Base-by-base conservation (phyloP, 2,113 vertebrate species). In the Podarcis raffonei region DNA sequence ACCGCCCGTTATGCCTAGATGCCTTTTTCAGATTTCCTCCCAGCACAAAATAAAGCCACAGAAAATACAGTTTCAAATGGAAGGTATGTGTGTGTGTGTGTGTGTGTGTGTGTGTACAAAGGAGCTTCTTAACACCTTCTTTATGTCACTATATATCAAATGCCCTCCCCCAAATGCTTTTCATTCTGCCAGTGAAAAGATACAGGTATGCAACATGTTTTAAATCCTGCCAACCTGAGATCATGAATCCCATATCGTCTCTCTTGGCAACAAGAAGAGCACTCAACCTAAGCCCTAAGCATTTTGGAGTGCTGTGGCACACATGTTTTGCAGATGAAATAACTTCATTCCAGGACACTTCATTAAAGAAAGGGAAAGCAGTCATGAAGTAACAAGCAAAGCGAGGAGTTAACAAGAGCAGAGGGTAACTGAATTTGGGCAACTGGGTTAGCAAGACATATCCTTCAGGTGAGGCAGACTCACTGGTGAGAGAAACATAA, bases 401-500 rank as follows among this genome's bases (percentile, higher is more conserved):
- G 9, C 2, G 25, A 83, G 32, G 4, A 20, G 13, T 83, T 68
- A 69, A 20, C 15, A 39, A 57, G 35, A 62, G 32, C 15, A 59
- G 68, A 11, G 12, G 35, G 62, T 39, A 25, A 72, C 25, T 59
- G 48, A n/a, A 20, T 48, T 74, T 42, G 53, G 37, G 30, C 27
- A 83, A 83, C 20, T 66, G 57, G 37, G 53, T 72, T 83, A 88
- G 32, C 83, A 66, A 83, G 71, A 35, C 59, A 32, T 30, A 9
- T 62, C 13, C 30, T 82, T 87, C 32, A 74, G 53, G 53, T 27
- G 53, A 30, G 68, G 2, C 25, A 76, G 80, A 76, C 37, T 32
- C 53, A 13, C 69, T 83, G 80, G 42, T 82, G 8, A 83, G 57
- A 83, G 87, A 42, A 88, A 76, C 42, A 27, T 74, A 75, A 82